Evolutionary conservation across 92 coral and sea anemone species (phyloP), one percentile per base, ranked within the genome.

Genomic region (Plumapathes pennacea): DNA sequence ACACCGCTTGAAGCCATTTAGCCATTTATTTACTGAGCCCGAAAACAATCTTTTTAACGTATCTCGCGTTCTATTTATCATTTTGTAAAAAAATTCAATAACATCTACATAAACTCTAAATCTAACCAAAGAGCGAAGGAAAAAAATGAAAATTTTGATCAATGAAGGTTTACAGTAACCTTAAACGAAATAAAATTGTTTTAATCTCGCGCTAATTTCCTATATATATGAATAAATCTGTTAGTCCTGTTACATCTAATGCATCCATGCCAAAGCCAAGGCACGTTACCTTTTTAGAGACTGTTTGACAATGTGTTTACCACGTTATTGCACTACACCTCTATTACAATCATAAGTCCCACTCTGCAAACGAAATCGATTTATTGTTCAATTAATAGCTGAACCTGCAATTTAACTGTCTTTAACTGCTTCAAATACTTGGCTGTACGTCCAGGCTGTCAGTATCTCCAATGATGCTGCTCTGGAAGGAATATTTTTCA

Each of bases 381-480:
- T 48, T 6, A n/a, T 10, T 13, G 30, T 18, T 48, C 10, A 48
- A 9, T 18, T 48, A 48, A 48, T 48, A 48, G 54, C 3, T 23
- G 54, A 48, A 48, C 54, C 54, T 48, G 54, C 10, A 23, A 48
- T 48, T 3, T 48, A 18, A 48, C 54, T 18, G 54, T 48, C 30
- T 24, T 18, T 3, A 24, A 48, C 54, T 23, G 12, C 32, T 48
- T 48, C 54, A 48, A 3, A 48, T 3, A 4, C 1, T 48, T 18
- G 54, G 54, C 33, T 10, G 10, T 0, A 22, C 0, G 2, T 48
- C 31, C 54, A 48, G 54, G 31, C 54, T 48, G 54, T 48, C 11
- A 1, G 54, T 48, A 18, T 48, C 2, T 48, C 54, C 54, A 1
- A 48, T 48, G 30, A 48, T 48, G 54, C 24, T 18, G 14, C 54